Evolutionary conservation across 2,888 invertebrate species (phyloP), one percentile per base, ranked within the genome.

Genomic region (Spisula solida): DNA sequence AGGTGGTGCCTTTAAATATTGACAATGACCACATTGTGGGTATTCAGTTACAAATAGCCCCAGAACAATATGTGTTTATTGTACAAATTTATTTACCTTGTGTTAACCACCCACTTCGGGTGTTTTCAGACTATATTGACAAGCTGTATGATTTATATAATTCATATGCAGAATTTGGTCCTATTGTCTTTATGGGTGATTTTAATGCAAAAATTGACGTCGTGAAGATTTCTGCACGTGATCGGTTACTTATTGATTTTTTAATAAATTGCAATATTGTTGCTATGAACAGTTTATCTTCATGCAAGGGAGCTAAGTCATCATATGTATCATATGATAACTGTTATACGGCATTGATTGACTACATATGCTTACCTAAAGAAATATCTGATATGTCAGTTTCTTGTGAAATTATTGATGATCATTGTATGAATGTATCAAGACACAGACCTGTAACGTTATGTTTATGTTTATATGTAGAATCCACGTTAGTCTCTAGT

Each of bases 321-420:
- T 34, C 56, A 29, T 82, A 18, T 82, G 82, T 82, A 0, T 82
- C 82, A 8, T 55, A 82, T 34, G 82, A 82, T n/a, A 56, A 82
- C 29, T 0, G 6, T 29, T 56, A 82, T 20, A 20, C n/a, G 6
- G 8, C 56, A 6, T 12, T 82, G 48, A 82, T 55, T 56, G 82
- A 82, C 34, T 82, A 29, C 29, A 55, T 82, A 1, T 82, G 82
- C 56, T 18, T 82, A 31, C 60, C 82, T 29, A 16, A 1, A 34
- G 55, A 82, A 5, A 1, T 29, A 20, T 31, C 14, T 34, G 25
- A 56, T 80, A 20, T 16, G 16, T 14, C 41, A 12, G 8, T 5
- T 1, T 20, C 12, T 18, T 55, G 56, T 82, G 56, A 56, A 56
- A 56, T 56, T 20, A 16, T 16, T 56, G 56, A 56, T 16, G n/a